Conservation (phyloP, 2,113 vertebrate genomes). For the Ibidorhyncha struthersii region DNA sequence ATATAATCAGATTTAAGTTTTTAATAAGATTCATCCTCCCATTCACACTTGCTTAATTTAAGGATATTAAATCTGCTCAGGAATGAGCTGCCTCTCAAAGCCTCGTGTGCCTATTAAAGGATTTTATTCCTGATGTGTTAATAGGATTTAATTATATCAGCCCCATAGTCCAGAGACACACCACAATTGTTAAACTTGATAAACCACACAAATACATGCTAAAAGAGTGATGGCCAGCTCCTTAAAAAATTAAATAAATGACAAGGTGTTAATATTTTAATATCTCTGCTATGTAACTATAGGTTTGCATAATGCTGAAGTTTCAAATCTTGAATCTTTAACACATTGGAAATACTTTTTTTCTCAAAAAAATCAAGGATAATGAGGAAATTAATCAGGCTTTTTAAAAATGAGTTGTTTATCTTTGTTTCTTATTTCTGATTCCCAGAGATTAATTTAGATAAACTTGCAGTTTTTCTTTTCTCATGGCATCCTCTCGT, state of each 20-base stretch:
- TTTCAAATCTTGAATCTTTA: background rate
- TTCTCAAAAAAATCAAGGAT: constrained; percentile 9
- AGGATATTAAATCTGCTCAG: constrained; percentile 82
- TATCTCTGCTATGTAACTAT: background rate
- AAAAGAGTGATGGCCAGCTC: constrained; percentile 46
- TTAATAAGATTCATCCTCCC: constrained; percentile 84
- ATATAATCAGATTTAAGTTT: constrained; percentile 86
- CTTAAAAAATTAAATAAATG: background rate
- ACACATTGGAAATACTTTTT: background rate
- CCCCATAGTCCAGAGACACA: constrained; percentile 58
- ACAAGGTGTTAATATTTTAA: constrained; percentile 49
- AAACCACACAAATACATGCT: constrained; percentile 67
- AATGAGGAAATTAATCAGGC: constrained; percentile 41
- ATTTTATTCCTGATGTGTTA: constrained; percentile 82
- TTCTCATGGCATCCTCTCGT: background rate
- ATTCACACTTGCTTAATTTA: constrained; percentile 83
- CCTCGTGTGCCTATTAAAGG: constrained; percentile 77
- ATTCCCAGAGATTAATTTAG: constrained; percentile 62
- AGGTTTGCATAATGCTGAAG: constrained; percentile 4
- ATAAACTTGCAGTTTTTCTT: constrained; percentile 38
- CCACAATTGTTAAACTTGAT: constrained; percentile 72
- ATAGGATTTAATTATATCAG: constrained; percentile 84
- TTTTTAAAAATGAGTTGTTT: constrained; percentile 42
- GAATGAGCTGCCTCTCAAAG: constrained; percentile 77
- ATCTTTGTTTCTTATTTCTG: constrained; percentile 49